These are phyloP conservation scores for Oryzias dopingdopingensis DNA, from an alignment of 2,797 vertebrate genomes.

Conservation along the genomic window DNA sequence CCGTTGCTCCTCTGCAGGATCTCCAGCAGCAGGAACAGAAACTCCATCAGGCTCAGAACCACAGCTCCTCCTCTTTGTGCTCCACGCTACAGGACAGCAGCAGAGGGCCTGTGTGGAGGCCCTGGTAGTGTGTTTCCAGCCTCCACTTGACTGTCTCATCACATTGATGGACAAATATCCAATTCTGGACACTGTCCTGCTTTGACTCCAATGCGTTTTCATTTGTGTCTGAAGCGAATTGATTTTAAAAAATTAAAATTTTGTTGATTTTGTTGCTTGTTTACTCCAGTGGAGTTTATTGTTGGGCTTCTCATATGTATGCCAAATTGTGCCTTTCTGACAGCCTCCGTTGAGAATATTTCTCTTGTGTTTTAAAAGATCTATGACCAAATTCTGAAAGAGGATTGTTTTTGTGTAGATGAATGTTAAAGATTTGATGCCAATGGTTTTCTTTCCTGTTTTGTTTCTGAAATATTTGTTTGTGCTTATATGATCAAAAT, in stretches of 20 bases:
- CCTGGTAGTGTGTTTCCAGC: slow-evolving; percentile 81
- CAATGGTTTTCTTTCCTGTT: slow-evolving; percentile 36
- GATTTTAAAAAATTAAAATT: slow-evolving; percentile 53
- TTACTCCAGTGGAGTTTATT: slow-evolving; percentile 80
- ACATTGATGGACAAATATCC: slow-evolving; percentile 74
- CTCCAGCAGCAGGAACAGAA: slow-evolving; percentile 59
- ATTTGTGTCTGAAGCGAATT: slow-evolving; percentile 49
- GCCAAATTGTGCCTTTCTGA: slow-evolving; percentile 55
- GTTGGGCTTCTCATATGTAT: slow-evolving; percentile 55
- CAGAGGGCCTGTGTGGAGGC: slow-evolving; percentile 73
- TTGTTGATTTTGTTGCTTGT: slow-evolving; percentile 48
- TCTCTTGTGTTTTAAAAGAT: slow-evolving; percentile 60
- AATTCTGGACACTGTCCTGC: slow-evolving; percentile 44
- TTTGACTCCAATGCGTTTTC: slow-evolving; percentile 41
- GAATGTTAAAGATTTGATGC: slow-evolving; percentile 12
- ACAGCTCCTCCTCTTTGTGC: slow-evolving; percentile 34
- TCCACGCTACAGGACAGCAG: slow-evolving; percentile 47
- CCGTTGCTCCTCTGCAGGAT: slow-evolving; percentile 56
- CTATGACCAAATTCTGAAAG: slow-evolving; percentile 44
- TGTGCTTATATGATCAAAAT: slow-evolving; percentile 64
- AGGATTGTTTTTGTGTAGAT: slow-evolving; percentile 12
- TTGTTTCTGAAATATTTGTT: slow-evolving; percentile 50
- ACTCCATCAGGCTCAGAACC: slow-evolving; percentile 47
- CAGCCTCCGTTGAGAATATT: slow-evolving; percentile 75
- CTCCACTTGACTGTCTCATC: slow-evolving; percentile 62